Evolutionary conservation across 2,113 vertebrate genomes (phyloP), one percentile per base, ranked within the genome.

Genomic region (Falco punctatus): DNA sequence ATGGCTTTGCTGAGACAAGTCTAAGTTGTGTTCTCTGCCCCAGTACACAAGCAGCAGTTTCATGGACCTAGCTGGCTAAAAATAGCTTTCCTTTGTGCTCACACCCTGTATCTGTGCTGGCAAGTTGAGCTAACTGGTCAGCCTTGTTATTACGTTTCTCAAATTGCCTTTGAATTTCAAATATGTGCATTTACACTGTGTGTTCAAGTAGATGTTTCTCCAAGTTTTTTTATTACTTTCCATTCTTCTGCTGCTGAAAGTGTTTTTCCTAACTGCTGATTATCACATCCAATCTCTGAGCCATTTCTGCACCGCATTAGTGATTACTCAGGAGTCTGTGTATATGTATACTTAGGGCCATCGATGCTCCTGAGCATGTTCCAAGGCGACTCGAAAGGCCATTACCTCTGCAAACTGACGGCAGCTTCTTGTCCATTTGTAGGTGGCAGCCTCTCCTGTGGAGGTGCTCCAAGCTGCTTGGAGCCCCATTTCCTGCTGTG

Each of bases 121-220:
- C 15, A 67, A 23, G 57, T 72, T 51, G 51, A 59, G 33, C n/a
- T 83, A 23, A 40, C 24, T 77, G 24, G 15, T 81, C 44, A 42
- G 17, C 49, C 32, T 89, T 27, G 3, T 79, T 58, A 35, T 48
- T 24, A 2, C 4, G 16, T 40, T 91, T 93, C 54, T 81, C 30
- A 19, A 17, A 77, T 58, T 74, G 38, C n/a, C 30, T 75, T 70
- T 74, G 40, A 70, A 66, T 78, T 93, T 84, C 49, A 70, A 65
- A 21, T 84, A 40, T 1, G 11, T 0, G 2, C 49, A n/a, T 73
- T 69, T 70, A 42, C 46, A 44, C 13, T 4, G 0, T 23, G 15
- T 59, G 21, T 55, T 81, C 17, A 65, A 52, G 44, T 35, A 67
- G 30, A 26, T 52, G 8, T 57, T 92, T 93, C 64, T 83, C 35